Percentiles rank a stretch among this genome's conserved stretches.
phyloP scores from a whole-genome alignment of 2,888 invertebrate genomes.

The Merodon equestris region DNA sequence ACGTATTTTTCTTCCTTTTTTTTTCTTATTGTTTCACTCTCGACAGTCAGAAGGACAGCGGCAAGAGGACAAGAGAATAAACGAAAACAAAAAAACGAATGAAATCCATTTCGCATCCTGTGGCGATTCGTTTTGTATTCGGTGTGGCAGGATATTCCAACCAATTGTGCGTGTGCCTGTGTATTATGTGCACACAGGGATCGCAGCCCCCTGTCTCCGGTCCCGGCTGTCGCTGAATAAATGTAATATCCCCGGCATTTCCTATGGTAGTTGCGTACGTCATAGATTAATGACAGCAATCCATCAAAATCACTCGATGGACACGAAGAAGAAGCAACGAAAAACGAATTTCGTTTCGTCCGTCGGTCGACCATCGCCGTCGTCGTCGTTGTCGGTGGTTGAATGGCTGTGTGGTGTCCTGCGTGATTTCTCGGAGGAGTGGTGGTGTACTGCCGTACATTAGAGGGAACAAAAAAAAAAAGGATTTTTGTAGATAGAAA shows the following conservation, averaged over 20 bases:
- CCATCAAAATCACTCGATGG: constrained; percentile 79
- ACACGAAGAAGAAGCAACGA: constrained; percentile 75
- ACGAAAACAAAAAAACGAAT: constrained; percentile 19
- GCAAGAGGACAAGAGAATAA: too few species aligned
- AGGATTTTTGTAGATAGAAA: constrained; percentile 65
- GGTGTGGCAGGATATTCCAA: constrained; percentile 67
- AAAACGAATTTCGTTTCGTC: constrained; percentile 69
- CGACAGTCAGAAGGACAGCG: too few species aligned
- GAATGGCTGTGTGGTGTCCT: constrained; percentile 52
- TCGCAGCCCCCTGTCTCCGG: constrained; percentile 60
- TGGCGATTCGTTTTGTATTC: constrained; percentile 69
- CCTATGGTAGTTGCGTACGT: constrained; percentile 79
- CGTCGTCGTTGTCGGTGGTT: too few species aligned
- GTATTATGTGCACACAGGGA: constrained; percentile 39
- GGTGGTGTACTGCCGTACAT: constrained; percentile 23
- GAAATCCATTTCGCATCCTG: constrained; percentile 68
- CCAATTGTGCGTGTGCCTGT: constrained; percentile 60
- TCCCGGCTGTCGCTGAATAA: constrained; percentile 63
- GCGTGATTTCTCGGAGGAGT: constrained; percentile 66
- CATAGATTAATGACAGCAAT: constrained; percentile 80
- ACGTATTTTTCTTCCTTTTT: constrained; percentile 47
- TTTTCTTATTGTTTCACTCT: constrained; percentile 15
- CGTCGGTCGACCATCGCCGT: constrained; percentile 23
- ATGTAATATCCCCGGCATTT: constrained; percentile 70
- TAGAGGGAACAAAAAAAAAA: constrained; percentile 1